Evolutionary conservation across 2,888 invertebrate genomes (phyloP), one percentile per base, ranked within the genome.

Genomic region (Eristalis tenax): DNA sequence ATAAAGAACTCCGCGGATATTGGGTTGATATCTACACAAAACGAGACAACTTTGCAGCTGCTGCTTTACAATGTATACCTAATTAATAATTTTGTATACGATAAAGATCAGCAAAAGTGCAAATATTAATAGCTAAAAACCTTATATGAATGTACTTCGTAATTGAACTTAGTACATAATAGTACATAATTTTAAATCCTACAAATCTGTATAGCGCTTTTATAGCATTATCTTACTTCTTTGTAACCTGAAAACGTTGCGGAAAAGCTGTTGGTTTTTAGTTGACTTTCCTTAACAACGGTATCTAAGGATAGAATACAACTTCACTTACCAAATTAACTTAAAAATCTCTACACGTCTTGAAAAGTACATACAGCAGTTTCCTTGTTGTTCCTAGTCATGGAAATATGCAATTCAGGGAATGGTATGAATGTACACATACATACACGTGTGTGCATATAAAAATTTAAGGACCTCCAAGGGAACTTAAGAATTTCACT

Each of bases 281-380:
- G 79, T 73, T 79, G 63, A 68, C 32, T 79, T 83, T 71, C 79
- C 71, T 79, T 79, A 79, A 75, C 77, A 83, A 83, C 79, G 83
- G 73, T 79, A 87, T 87, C 87, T 56, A 56, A 76, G 79, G 79
- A 83, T 83, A 80, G 83, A 76, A 76, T 79, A 83, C 56, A 76
- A 32, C 75, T 73, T 32, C 40, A 74, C 70, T 73, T 68, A 63
- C 23, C 65, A 83, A 87, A 87, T 87, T 87, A 87, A 87, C 87
- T 87, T 87, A 83, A 87, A 83, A 87, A 57, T 70, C 87, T 64
- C 40, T 73, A 76, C 87, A 87, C 87, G 87, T 87, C 56, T 76
- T 65, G 43, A 61, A 40, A 56, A 78, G 65, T 50, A 43, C 57
- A 69, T 38, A 83, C 69, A 77, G 75, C 28, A 59, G 32, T 71